phyloP scores from a whole-genome alignment of 2,797 vertebrate genomes.

The Acrocephalus scirpaceus region DNA sequence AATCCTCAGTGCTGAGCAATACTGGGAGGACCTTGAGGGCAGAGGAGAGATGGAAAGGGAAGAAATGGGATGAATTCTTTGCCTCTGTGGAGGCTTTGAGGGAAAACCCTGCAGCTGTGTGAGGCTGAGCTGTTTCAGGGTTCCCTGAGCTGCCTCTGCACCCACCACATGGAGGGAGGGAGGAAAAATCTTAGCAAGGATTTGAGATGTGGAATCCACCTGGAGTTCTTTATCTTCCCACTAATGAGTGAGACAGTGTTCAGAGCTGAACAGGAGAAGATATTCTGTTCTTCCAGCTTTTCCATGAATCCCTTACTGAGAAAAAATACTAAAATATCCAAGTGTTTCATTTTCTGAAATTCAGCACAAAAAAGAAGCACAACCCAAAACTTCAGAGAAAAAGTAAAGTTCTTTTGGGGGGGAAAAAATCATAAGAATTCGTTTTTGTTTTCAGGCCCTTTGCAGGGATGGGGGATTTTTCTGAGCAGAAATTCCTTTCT shows the following conservation, averaged over 20 bases:
- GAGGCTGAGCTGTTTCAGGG: background rate
- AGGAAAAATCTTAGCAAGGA: background rate
- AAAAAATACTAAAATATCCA: background rate
- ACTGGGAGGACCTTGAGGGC: background rate
- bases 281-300: background rate
- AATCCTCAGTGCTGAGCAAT: background rate
- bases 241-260: background rate
- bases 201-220: fast-evolving
- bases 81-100: background rate
- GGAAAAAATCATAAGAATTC: background rate
- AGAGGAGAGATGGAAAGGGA: background rate
- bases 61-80: background rate
- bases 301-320: background rate
- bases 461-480: background rate
- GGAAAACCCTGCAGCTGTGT: background rate
- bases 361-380: background rate
- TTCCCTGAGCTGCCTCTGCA: background rate
- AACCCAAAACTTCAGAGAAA: background rate
- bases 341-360: background rate
- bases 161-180: fast-evolving
- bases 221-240: background rate
- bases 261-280: background rate
- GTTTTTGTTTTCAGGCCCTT: fast-evolving
- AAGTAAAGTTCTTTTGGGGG: background rate
- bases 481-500: background rate